Percentiles rank a stretch among this genome's conserved stretches.
These are phyloP conservation scores for Gymnoscopelus microlampas DNA, from an alignment of 2,797 vertebrate genomes.

Conservation along the genomic window DNA sequence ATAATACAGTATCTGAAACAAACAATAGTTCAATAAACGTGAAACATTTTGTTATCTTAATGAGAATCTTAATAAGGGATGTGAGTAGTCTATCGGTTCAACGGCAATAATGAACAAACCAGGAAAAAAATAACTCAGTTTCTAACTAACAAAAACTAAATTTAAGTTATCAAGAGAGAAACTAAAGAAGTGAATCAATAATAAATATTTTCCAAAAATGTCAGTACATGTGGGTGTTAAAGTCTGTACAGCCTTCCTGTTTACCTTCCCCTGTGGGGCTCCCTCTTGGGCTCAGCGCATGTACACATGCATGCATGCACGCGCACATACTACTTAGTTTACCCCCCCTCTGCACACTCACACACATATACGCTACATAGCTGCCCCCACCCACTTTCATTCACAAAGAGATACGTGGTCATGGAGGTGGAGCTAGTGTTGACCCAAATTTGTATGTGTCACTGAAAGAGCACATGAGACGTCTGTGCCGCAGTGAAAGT, in stretches of 20 bases:
- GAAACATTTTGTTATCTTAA: background rate
- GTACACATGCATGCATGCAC: slow-evolving; percentile 14
- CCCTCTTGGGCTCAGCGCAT: slow-evolving; percentile 40
- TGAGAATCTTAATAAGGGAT: background rate
- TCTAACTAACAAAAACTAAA: no score
- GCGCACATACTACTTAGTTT: slow-evolving; percentile 25
- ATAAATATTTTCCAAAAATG: background rate
- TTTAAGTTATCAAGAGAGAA: background rate
- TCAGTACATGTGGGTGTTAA: slow-evolving; percentile 9
- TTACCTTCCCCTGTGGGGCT: slow-evolving; percentile 56
- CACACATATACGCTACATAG: slow-evolving; percentile 25
- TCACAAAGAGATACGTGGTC: slow-evolving; percentile 58
- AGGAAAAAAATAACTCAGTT: background rate
- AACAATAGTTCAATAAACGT: no score
- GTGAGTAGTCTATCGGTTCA: background rate
- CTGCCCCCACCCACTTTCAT: slow-evolving; percentile 66
- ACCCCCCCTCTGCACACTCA: slow-evolving; percentile 35
- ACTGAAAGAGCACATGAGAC: slow-evolving; percentile 46
- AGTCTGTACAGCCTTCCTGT: slow-evolving; percentile 41
- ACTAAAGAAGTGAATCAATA: no score
- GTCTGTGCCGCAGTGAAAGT: slow-evolving; percentile 44
- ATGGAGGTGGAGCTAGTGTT: slow-evolving; percentile 40
- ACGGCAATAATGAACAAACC: background rate
- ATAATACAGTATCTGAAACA: background rate
- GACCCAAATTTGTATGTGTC: slow-evolving; percentile 51